A percentile compares a stretch with the other conserved stretches of the same genome.
These are phyloP conservation scores for Calameuta filiformis DNA, from an alignment of 2,888 invertebrate species.

Conservation along the genomic window DNA sequence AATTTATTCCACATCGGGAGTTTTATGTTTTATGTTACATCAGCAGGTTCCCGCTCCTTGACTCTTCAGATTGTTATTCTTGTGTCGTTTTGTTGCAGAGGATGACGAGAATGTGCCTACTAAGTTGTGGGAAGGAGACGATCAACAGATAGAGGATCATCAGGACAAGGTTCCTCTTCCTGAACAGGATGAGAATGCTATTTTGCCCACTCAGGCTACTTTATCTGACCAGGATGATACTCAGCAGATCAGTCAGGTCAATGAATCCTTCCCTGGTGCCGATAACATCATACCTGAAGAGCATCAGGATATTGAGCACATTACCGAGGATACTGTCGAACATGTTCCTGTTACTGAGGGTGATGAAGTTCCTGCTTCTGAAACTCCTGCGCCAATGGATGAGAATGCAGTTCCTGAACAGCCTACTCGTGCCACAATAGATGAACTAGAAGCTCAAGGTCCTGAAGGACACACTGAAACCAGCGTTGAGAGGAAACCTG, in stretches of 20 bases:
- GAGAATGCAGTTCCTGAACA: constrained; percentile 19
- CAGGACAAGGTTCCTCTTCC: constrained; percentile 13
- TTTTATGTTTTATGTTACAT: not conserved
- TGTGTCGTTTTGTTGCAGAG: constrained; percentile 27
- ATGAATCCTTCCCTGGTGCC: constrained; percentile 54
- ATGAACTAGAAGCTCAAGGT: constrained; percentile 31
- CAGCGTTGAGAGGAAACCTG: constrained; percentile 11
- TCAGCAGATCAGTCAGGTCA: constrained; percentile 20
- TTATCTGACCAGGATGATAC: constrained; percentile 27
- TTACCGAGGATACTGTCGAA: constrained; percentile 20
- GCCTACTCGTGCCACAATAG: constrained; percentile 6
- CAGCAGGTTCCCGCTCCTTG: not conserved
- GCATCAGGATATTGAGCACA: constrained; percentile 21
- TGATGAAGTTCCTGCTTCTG: constrained; percentile 26
- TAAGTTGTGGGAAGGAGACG: constrained; percentile 26
- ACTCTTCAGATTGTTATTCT: constrained; percentile 1
- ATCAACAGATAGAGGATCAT: constrained; percentile 20
- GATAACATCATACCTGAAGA: constrained; percentile 56
- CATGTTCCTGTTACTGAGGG: constrained; percentile 20
- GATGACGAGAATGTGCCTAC: constrained; percentile 32
- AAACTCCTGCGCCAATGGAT: constrained; percentile 5
- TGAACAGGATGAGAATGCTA: constrained; percentile 25
- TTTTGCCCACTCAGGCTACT: constrained; percentile 29
- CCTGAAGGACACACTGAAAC: constrained; percentile 19
- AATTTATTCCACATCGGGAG: constrained; percentile 30